phyloP scores from a whole-genome alignment of 2,888 invertebrate genomes.

The Ametastegia equiseti region DNA sequence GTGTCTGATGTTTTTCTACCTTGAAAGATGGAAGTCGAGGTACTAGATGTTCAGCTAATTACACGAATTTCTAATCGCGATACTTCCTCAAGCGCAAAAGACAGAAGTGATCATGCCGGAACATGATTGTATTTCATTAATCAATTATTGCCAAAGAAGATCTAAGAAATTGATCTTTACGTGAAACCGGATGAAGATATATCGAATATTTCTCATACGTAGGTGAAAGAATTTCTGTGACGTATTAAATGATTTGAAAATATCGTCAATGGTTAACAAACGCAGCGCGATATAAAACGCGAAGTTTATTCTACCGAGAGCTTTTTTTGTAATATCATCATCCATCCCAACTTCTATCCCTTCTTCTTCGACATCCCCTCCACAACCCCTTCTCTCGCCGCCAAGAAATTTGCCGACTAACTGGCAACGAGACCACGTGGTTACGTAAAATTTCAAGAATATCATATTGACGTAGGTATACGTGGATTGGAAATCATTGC shows the following conservation, averaged over 20 bases:
- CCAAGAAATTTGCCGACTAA: neutral
- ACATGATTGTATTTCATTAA: neutral
- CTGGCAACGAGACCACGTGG: neutral
- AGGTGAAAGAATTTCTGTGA: neutral
- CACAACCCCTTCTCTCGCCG: neutral
- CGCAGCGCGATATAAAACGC: neutral
- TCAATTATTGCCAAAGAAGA: neutral
- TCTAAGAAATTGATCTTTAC: neutral
- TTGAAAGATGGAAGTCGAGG: conserved; percentile 23
- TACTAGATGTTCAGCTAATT: neutral
- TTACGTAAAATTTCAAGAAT: conserved; percentile 20
- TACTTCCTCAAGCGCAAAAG: neutral
- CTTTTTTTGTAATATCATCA: neutral
- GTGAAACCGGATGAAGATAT: neutral
- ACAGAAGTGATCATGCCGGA: neutral
- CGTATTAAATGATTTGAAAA: neutral
- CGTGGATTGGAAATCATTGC: neutral
- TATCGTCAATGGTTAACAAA: neutral
- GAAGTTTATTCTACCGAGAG: neutral
- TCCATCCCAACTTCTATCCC: neutral
- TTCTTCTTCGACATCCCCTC: neutral
- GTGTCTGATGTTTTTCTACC: neutral
- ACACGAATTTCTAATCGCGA: neutral
- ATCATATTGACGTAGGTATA: conserved; percentile 2
- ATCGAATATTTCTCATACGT: neutral